Conservation (phyloP, 2,888 invertebrate species). For the Macroteleia sp. region DNA sequence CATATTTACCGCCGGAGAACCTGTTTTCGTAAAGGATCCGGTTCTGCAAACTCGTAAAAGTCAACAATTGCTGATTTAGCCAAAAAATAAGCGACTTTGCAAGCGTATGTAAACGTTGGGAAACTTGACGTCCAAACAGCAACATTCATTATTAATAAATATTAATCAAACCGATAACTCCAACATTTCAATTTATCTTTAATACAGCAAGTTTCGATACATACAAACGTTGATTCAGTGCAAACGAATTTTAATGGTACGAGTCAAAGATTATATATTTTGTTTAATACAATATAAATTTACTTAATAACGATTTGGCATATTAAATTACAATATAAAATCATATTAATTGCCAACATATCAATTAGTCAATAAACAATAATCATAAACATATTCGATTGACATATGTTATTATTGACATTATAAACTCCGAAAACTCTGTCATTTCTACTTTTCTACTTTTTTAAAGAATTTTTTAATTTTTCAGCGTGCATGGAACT, state of each 20-base stretch:
- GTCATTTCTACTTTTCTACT: too few relatives aligned
- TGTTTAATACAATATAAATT: too few relatives aligned
- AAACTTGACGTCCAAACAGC: not conserved
- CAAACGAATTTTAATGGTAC: too few relatives aligned
- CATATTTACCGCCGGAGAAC: slow-evolving; percentile 45
- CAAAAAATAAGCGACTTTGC: slow-evolving; percentile 37
- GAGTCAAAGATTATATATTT: too few relatives aligned
- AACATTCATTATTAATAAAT: not conserved
- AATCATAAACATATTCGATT: slow-evolving; percentile 54
- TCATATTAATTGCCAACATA: slow-evolving; percentile 47
- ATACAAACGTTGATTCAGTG: too few relatives aligned
- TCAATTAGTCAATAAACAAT: too few relatives aligned
- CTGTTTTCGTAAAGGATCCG: slow-evolving; percentile 58
- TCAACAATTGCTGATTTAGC: slow-evolving; percentile 57
- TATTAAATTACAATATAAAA: slow-evolving; percentile 55
- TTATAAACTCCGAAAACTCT: too few relatives aligned
- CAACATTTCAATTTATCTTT: too few relatives aligned
- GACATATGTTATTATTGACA: slow-evolving; percentile 56
- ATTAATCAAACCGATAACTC: not conserved
- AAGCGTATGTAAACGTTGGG: not conserved
- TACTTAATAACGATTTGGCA: not conserved
- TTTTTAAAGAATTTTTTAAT: too few relatives aligned
- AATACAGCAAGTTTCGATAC: too few relatives aligned
- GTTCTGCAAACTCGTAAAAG: slow-evolving; percentile 58
- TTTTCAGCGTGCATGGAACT: too few relatives aligned